phyloP scores from a whole-genome alignment of 2,113 vertebrate species.

The Antigone vipio region DNA sequence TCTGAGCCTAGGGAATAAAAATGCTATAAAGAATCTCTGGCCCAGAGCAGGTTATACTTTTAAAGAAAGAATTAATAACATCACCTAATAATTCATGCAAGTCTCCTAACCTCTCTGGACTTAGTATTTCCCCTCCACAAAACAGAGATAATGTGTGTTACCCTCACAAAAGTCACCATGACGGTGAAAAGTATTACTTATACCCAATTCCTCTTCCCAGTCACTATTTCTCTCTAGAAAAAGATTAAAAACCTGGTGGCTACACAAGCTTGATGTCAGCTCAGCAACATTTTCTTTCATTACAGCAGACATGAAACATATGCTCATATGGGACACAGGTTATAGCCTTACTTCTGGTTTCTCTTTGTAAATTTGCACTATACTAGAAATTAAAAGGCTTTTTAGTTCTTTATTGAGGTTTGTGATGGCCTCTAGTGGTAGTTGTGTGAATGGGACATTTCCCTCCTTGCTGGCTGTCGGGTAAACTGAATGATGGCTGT shows the following conservation, averaged over 20 bases:
- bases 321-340: background rate
- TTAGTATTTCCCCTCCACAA: background rate
- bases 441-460: background rate
- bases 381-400: rapidly evolving
- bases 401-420: background rate
- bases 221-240: background rate
- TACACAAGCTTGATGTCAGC: background rate
- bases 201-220: background rate
- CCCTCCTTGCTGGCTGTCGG: background rate
- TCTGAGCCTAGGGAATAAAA: background rate
- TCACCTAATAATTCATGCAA: background rate
- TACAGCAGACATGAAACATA: background rate
- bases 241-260: background rate
- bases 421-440: constrained; percentile 20
- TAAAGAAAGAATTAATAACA: background rate
- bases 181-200: background rate
- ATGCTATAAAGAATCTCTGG: background rate
- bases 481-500: rapidly evolving
- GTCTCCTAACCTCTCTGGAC: background rate
- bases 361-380: background rate
- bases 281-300: background rate
- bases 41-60: background rate
- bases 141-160: background rate
- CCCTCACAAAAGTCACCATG: background rate
- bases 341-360: background rate